Evolutionary conservation across 2,888 invertebrate genomes (phyloP), one percentile per base, ranked within the genome.

Genomic region (Ypsolopha scabrella): DNA sequence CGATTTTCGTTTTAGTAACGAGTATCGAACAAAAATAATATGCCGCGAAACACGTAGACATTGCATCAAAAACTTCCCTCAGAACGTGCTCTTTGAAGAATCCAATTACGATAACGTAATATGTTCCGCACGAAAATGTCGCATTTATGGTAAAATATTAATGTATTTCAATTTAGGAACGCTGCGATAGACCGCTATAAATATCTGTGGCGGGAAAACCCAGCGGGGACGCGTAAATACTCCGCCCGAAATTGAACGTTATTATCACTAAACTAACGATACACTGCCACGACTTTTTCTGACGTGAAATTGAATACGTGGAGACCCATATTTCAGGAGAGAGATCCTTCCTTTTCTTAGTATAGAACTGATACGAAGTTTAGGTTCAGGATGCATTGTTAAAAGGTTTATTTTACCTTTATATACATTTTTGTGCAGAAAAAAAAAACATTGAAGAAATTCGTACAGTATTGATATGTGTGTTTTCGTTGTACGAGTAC

Each of bases 121-220:
- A 81, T 80, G 82, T 80, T 74, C 71, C 77, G 76, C 77, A 76
- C 75, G 81, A 81, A 85, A 83, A 77, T 83, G 85, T 86, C 85
- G 81, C 82, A 75, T 83, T 85, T 83, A 82, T 83, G 82, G 80
- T 85, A 81, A 83, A 81, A 85, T 86, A 86, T 86, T 83, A 86
- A 86, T 86, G 82, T 85, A 82, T 86, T 86, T 85, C 85, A 86
- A 85, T 86, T 86, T 82, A 81, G 80, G 70, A 69, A 74, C 75
- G 74, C 75, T 76, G 75, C 74, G 76, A 74, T 73, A 80, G 78
- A 85, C 85, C 83, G 77, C 79, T 78, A 85, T 86, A 86, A 86
- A 86, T 85, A 85, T 80, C 75, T 68, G 72, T 70, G 68, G 75
- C 71, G 73, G 60, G 66, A 70, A 72, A 69, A 72, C 72, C 72